A percentile compares a stretch with the other conserved stretches of the same genome.
Conservation (phyloP, 2,888 invertebrate species). For the Drosophila anceps region DNA sequence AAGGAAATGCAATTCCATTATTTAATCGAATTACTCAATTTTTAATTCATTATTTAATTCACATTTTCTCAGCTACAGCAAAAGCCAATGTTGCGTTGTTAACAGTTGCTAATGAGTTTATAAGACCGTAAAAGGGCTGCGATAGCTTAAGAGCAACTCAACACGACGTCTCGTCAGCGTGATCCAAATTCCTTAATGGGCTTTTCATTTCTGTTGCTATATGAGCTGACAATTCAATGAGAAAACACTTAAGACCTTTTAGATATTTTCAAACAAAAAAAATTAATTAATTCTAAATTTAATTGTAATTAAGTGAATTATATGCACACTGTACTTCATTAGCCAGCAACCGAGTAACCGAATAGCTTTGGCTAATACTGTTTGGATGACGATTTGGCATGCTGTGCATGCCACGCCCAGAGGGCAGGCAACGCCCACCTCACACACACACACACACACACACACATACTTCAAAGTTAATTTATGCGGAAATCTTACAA, state of each 20-base stretch:
- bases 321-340: slow-evolving; percentile 11
- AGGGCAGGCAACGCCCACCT: neutral
- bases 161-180: neutral
- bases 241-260: neutral
- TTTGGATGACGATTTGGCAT: slow-evolving; percentile 10
- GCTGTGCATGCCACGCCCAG: slow-evolving; percentile 7
- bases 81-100: neutral
- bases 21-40: neutral
- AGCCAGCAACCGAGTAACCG: slow-evolving; percentile 3
- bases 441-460: neutral
- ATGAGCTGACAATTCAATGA: neutral
- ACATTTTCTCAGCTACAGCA: neutral
- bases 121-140: neutral
- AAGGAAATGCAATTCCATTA: neutral
- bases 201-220: neutral
- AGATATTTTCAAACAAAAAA: neutral
- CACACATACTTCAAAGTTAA: slow-evolving; percentile 52
- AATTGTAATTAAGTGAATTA: neutral
- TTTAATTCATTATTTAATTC: neutral
- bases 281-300: neutral
- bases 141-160: neutral
- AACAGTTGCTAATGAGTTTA: neutral
- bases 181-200: neutral
- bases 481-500: slow-evolving; percentile 62
- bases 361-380: slow-evolving; percentile 16